Evolutionary conservation across 2,797 vertebrate genomes (phyloP).

Genomic region (Pipistrellus pipistrellus): DNA sequence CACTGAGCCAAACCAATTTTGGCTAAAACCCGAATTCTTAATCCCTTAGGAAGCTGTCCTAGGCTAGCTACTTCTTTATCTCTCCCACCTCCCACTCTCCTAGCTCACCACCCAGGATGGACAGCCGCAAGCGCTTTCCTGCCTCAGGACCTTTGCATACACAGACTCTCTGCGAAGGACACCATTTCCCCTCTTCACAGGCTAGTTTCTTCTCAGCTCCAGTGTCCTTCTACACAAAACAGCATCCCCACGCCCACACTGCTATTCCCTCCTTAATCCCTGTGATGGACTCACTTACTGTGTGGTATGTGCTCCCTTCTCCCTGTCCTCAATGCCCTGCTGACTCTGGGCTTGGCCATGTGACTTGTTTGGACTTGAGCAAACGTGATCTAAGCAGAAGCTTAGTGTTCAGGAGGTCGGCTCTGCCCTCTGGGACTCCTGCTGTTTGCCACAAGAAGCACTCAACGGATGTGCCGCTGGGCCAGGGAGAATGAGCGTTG

Average conservation of each 20-base stretch:
- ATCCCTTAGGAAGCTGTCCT: background rate
- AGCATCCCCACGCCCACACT: background rate
- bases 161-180: background rate
- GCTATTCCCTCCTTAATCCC: background rate
- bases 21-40: too few species aligned
- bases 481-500: background rate
- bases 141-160: background rate
- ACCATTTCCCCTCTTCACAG: background rate
- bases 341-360: background rate
- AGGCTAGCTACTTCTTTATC: background rate
- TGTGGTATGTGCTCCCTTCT: background rate
- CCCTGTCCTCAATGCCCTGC: background rate
- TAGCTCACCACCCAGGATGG: background rate
- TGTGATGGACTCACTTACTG: fast-evolving
- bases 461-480: fast-evolving
- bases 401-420: background rate
- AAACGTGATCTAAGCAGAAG: background rate
- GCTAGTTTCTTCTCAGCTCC: background rate
- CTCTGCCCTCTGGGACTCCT: background rate
- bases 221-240: background rate
- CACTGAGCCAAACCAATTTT: too few species aligned
- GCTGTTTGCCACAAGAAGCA: background rate
- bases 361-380: background rate
- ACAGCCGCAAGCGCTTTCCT: background rate
- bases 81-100: too few species aligned